A percentile compares a stretch with the other conserved stretches of the same genome.
phyloP scores from a whole-genome alignment of 2,888 invertebrate genomes.

The Ennomos erosarius region DNA sequence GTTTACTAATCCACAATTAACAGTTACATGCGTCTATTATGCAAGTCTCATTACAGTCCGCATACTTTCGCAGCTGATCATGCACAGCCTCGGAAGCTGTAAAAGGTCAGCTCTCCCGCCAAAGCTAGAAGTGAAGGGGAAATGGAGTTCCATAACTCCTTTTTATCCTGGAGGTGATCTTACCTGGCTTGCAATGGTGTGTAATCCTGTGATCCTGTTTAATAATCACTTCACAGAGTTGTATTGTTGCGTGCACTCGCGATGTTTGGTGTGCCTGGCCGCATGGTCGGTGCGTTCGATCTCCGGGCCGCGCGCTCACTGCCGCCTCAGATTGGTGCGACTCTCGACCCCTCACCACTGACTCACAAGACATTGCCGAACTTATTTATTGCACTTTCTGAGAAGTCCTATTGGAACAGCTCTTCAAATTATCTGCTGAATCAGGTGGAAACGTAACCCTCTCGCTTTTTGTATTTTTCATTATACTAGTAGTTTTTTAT shows the following conservation, averaged over 20 bases:
- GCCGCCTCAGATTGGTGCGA: slow-evolving; percentile 38
- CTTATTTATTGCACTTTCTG: slow-evolving; percentile 32
- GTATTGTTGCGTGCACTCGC: slow-evolving; percentile 68
- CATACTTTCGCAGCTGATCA: slow-evolving; percentile 77
- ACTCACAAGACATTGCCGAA: slow-evolving; percentile 24
- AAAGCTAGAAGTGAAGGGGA: slow-evolving; percentile 15
- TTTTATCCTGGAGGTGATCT: slow-evolving; percentile 32
- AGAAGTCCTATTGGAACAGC: slow-evolving; percentile 17
- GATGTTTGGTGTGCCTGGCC: slow-evolving; percentile 59
- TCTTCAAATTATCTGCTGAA: neutral
- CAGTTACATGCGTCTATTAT: slow-evolving; percentile 41
- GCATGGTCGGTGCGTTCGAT: slow-evolving; percentile 70
- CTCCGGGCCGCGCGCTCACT: slow-evolving; percentile 74
- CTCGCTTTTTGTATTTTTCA: no score
- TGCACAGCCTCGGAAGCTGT: slow-evolving; percentile 49
- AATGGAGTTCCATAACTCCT: neutral
- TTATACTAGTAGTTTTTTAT: no score
- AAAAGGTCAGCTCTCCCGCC: slow-evolving; percentile 48
- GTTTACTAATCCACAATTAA: slow-evolving; percentile 38
- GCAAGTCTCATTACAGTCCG: slow-evolving; percentile 40
- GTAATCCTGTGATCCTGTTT: slow-evolving; percentile 60
- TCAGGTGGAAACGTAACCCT: neutral
- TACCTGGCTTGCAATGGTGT: slow-evolving; percentile 49
- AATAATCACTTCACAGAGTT: slow-evolving; percentile 74
- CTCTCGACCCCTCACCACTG: slow-evolving; percentile 43